These are phyloP conservation scores for Heliconius ethilla DNA, from an alignment of 2,888 invertebrate species.

Conservation along the genomic window DNA sequence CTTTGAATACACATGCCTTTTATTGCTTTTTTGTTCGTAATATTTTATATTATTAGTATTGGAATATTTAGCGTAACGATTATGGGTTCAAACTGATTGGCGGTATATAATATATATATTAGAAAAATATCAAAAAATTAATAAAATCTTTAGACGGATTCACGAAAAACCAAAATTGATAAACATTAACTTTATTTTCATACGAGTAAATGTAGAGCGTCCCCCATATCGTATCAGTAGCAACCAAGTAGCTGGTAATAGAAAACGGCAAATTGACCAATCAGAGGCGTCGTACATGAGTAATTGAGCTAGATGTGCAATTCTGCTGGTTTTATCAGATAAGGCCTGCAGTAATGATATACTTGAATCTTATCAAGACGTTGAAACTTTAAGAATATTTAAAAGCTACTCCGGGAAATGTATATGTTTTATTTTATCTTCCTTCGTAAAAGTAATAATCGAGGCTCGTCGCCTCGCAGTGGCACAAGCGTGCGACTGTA, in stretches of 20 bases:
- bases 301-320: slow-evolving; percentile 42
- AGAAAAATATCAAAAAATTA: no score
- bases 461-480: no score
- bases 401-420: no score
- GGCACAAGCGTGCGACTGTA: no score
- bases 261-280: slow-evolving; percentile 44
- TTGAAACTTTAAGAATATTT: not conserved
- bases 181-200: not conserved
- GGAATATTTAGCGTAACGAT: not conserved
- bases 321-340: slow-evolving; percentile 35
- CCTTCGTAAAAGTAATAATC: no score
- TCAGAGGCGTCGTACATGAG: slow-evolving; percentile 40
- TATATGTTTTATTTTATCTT: no score
- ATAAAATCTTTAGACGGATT: no score
- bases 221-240: slow-evolving; percentile 31
- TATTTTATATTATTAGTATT: not conserved
- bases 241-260: slow-evolving; percentile 42
- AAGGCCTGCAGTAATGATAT: slow-evolving; percentile 22
- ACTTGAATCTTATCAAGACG: not conserved
- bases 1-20: not conserved
- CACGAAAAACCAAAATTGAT: no score
- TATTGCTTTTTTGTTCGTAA: not conserved
- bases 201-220: slow-evolving; percentile 28
- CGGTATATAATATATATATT: no score
- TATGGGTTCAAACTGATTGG: not conserved